Evolutionary conservation across 2,888 invertebrate genomes (phyloP).

Genomic region (Antheraea assamensis): DNA sequence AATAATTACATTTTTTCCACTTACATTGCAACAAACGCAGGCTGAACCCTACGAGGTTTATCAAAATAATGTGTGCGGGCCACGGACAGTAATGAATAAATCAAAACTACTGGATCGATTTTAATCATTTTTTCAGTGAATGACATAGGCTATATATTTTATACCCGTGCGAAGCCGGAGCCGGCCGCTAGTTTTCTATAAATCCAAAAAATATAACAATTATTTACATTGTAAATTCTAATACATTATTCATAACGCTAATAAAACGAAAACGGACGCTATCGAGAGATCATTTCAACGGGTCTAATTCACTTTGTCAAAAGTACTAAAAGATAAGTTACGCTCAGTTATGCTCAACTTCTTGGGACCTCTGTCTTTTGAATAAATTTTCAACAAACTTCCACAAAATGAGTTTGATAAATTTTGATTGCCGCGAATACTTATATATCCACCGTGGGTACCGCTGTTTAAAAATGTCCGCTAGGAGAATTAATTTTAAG

Average conservation of each 20-base stretch:
- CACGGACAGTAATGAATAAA: too few species aligned
- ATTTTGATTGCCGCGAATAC: constrained; percentile 69
- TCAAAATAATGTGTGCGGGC: too few species aligned
- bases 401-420: constrained; percentile 67
- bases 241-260: constrained; percentile 18
- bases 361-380: constrained; percentile 66
- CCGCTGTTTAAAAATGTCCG: neutral
- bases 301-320: constrained; percentile 67
- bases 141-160: too few species aligned
- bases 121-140: too few species aligned
- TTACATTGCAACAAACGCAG: too few species aligned
- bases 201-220: neutral
- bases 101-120: too few species aligned
- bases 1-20: too few species aligned
- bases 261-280: constrained; percentile 12
- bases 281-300: constrained; percentile 48
- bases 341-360: constrained; percentile 45
- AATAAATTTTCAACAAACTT: constrained; percentile 73
- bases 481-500: neutral
- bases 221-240: neutral
- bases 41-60: too few species aligned
- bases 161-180: too few species aligned
- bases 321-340: constrained; percentile 69
- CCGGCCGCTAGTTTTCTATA: too few species aligned
- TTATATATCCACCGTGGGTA: constrained; percentile 38